Evolutionary conservation across 2,797 vertebrate genomes (phyloP), one percentile per base, ranked within the genome.

Genomic region (Tolypeutes matacus): DNA sequence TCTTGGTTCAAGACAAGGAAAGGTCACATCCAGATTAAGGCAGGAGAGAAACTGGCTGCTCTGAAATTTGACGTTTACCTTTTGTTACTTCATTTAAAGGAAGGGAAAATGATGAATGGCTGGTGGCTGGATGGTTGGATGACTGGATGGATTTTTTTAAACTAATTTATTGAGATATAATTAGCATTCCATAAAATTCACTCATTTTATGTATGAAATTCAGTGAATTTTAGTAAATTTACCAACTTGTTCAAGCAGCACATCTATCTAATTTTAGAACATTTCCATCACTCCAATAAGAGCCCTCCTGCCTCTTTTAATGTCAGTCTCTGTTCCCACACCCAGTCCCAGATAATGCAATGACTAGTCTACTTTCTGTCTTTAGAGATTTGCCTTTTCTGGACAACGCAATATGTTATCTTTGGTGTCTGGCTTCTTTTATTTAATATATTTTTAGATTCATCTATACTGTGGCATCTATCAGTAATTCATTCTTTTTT

Each of bases 121-220:
- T 62, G 27, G 9, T 77, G 18, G 11, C 29, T 1, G 12, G 15
- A 15, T 77, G 25, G 7, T 18, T 1, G 8, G 15, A 15, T 31
- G 7, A 25, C 2, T 67, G 29, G 39, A 39, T 89, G 15, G 12
- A 60, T 80, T 60, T 89, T 83, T 46, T 42, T 4, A 17, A 89
- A 72, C 78, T 64, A 58, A 36, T 92, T 93, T 73, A 65, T 73
- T 90, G 12, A 80, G 18, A 20, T 69, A 89, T 51, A 83, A 70
- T 84, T 77, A 27, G 49, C 65, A 72, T 76, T 67, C 8, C 21
- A 31, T 12, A 80, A 85, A 72, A 90, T 60, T 34, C 31, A 75
- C 13, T 20, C 27, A 89, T n/a, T 56, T 93, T 65, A 39, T 67
- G 25, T n/a, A 0, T 53, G 23, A 0, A 69, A 20, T 25, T 94